These are phyloP conservation scores for Anseranas semipalmata DNA, from an alignment of 2,113 vertebrate genomes.

Conservation along the genomic window DNA sequence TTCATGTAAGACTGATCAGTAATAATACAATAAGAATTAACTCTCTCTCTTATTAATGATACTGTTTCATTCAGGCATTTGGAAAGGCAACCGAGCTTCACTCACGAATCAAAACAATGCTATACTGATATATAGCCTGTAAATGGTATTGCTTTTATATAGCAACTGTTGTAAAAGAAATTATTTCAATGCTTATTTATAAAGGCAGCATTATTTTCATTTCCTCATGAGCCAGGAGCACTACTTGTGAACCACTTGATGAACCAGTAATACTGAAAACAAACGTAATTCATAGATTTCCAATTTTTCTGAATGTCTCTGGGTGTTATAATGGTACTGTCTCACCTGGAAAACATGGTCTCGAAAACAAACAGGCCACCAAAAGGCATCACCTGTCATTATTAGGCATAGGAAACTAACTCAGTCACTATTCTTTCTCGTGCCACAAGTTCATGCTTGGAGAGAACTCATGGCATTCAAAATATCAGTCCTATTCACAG, in stretches of 20 bases:
- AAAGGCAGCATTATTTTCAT: not conserved
- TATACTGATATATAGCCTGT: not conserved
- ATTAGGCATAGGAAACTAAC: not conserved
- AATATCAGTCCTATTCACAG: not conserved
- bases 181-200: not conserved
- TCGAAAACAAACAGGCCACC: not conserved
- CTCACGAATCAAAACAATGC: not conserved
- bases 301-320: not conserved
- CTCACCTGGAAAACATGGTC: not conserved
- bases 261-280: not conserved
- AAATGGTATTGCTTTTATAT: not conserved
- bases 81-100: not conserved
- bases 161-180: not conserved
- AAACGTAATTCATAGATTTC: not conserved
- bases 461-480: not conserved
- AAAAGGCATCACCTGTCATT: not conserved
- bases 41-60: not conserved
- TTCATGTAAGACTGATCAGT: not conserved
- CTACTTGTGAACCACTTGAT: too few relatives aligned
- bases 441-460: accelerated
- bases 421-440: accelerated
- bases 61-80: not conserved
- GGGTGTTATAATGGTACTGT: too few relatives aligned
- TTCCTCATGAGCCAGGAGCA: not conserved
- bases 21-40: not conserved